Conservation (phyloP, 2,888 invertebrate genomes). For the Archaeoteleia sp. region DNA sequence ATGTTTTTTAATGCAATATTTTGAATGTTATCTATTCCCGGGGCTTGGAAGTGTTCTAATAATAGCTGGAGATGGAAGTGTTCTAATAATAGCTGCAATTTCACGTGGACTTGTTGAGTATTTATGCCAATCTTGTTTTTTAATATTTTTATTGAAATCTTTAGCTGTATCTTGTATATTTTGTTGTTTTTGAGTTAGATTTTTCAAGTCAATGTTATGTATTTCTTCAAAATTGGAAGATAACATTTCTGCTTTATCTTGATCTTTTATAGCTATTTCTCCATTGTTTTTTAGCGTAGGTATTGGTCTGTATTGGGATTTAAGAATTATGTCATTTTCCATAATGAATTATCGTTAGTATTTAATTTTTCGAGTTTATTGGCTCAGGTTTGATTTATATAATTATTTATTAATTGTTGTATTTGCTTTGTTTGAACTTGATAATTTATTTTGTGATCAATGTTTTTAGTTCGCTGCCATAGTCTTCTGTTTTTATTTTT, state of each 20-base stretch:
- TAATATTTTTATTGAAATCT: not conserved
- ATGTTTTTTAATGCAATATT: constrained; percentile 47
- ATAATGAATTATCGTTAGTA: constrained; percentile 24
- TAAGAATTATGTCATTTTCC: constrained; percentile 35
- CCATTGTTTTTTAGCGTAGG: constrained; percentile 12
- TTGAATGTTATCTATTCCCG: constrained; percentile 42
- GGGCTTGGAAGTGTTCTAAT: constrained; percentile 29
- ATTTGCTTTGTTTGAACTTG: constrained; percentile 28
- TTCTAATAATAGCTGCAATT: constrained; percentile 20
- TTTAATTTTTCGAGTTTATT: constrained; percentile 25
- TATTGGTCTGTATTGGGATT: constrained; percentile 22
- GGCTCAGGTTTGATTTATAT: constrained; percentile 31
- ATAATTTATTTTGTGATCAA: constrained; percentile 1
- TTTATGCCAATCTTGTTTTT: constrained; percentile 14
- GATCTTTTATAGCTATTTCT: constrained; percentile 2
- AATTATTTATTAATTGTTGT: constrained; percentile 15
- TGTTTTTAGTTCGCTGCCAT: constrained; percentile 32
- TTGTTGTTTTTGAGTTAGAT: constrained; percentile 16
- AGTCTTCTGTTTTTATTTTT: too few relatives aligned
- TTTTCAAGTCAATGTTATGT: constrained; percentile 20
- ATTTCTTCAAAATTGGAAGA: constrained; percentile 31
- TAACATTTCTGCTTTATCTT: constrained; percentile 38
- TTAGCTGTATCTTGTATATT: not conserved
- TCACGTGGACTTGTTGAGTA: constrained; percentile 16
- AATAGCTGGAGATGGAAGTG: constrained; percentile 8